Evolutionary conservation across 2,113 vertebrate genomes (phyloP).

Genomic region (Osmerus mordax): DNA sequence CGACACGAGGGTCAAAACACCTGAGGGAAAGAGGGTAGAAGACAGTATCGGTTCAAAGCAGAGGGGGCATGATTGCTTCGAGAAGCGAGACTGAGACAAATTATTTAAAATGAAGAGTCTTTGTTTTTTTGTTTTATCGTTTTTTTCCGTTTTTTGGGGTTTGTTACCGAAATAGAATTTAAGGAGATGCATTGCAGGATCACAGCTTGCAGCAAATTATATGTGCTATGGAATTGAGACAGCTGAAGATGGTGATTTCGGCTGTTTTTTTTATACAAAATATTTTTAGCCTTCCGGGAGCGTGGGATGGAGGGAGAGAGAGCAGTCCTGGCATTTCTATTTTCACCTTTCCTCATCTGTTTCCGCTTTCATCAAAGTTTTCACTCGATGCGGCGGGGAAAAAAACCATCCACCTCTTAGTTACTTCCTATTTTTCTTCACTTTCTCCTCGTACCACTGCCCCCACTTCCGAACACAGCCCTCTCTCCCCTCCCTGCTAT

Average conservation of each 20-base stretch:
- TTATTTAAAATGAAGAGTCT: not conserved
- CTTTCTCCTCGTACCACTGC: not conserved
- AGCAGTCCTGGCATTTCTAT: slow-evolving; percentile 8
- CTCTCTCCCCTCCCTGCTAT: slow-evolving; percentile 3
- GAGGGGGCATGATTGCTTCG: not conserved
- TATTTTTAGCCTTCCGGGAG: slow-evolving; percentile 4
- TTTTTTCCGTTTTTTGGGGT: too few relatives aligned
- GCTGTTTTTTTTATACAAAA: not conserved
- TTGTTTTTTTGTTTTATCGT: not conserved
- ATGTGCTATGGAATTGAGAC: not conserved
- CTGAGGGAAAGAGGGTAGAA: not conserved
- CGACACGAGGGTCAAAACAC: not conserved
- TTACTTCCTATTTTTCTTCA: not conserved
- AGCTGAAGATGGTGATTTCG: not conserved
- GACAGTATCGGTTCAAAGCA: not conserved
- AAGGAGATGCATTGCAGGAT: too few relatives aligned
- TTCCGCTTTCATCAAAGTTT: slow-evolving; percentile 19
- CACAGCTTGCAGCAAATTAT: slow-evolving; percentile 3
- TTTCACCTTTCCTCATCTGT: slow-evolving; percentile 1
- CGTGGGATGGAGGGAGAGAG: not conserved
- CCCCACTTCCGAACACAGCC: not conserved
- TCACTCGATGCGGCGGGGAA: not conserved
- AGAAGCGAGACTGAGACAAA: slow-evolving; percentile 16
- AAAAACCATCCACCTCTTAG: slow-evolving; percentile 1
- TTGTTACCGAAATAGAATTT: too few relatives aligned